A percentile compares a stretch with the other conserved stretches of the same genome.
phyloP scores from a whole-genome alignment of 2,797 vertebrate species.

The Xiphorhynchus erythropygius region DNA sequence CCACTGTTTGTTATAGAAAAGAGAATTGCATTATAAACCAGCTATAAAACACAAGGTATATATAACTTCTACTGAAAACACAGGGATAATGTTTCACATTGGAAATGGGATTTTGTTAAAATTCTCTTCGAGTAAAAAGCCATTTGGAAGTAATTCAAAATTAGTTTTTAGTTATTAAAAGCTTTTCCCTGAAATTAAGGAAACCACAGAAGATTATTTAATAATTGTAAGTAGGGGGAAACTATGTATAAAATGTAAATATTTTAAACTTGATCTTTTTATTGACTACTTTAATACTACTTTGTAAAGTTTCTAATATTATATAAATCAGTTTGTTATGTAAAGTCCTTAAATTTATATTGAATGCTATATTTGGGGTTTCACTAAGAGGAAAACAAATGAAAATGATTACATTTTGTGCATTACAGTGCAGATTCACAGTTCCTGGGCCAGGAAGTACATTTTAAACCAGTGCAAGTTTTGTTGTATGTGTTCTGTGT shows the following conservation, averaged over 20 bases:
- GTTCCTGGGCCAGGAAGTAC: background rate
- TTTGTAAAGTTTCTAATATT: slow-evolving; percentile 53
- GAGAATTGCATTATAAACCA: background rate
- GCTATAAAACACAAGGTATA: background rate
- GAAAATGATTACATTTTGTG: slow-evolving; percentile 25
- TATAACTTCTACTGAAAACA: background rate
- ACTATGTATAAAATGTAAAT: slow-evolving; percentile 41
- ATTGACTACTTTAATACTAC: slow-evolving; percentile 7
- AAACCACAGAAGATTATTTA: background rate
- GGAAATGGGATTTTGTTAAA: slow-evolving; percentile 19
- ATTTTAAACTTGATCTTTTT: slow-evolving; percentile 52
- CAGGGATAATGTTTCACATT: background rate
- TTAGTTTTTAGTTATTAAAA: slow-evolving; percentile 15
- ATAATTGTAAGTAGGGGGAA: background rate
- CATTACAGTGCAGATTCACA: slow-evolving; percentile 10
- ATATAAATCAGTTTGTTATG: slow-evolving; percentile 7
- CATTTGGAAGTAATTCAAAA: background rate
- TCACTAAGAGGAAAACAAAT: background rate
- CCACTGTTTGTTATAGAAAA: background rate
- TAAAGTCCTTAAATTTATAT: slow-evolving; percentile 28
- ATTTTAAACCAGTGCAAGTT: background rate
- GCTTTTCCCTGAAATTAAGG: background rate
- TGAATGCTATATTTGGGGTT: slow-evolving; percentile 7
- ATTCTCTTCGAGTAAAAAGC: slow-evolving; percentile 10
- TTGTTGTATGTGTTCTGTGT: background rate